Base-by-base conservation (phyloP, 2,888 invertebrate species). In the Macaria liturata region DNA sequence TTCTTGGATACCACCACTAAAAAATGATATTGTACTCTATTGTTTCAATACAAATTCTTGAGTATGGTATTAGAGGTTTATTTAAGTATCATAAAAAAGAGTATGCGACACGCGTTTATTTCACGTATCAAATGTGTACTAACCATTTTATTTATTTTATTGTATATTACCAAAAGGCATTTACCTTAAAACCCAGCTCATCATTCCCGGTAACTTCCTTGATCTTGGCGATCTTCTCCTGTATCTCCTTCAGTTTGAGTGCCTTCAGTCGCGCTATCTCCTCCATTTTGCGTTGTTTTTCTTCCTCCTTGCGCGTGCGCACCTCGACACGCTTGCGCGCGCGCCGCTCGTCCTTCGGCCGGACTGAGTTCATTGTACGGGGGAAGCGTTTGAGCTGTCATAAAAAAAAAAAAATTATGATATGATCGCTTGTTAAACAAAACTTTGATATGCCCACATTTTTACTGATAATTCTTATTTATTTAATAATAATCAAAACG, bases 381-480 rank as follows among this genome's bases (percentile, higher is more conserved):
- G 99, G 99, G 91, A 96, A 99, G 7, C 97, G 94, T 89, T 98
- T 98, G 20, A 97, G 93, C 96, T 96, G 80, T 32, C n/a, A n/a
- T n/a, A n/a, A n/a, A n/a, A n/a, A 20, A 43, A 7, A 20, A 48
- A 40, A 9, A 0, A 49, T 9, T 20, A 20, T 20, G 20, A 20
- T 20, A 20, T 1, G 20, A n/a, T n/a, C n/a, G n/a, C n/a, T 20
- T 20, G 20, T 20, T 20, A 20, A 20, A 20, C 2, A 20, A 20
- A 20, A 20, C 20, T 20, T 20, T 20, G 20, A 20, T 1, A 20
- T 1, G 20, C 2, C 2, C 1, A 20, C 2, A 1, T 20, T 20
- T 20, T 20, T 20, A 1, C 20, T 20, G 20, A 20, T 20, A 20
- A 20, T 20, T 20, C 20, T 20, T 20, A 20, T 20, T 20, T 20